Base-by-base conservation (phyloP, 64 coral and sea anemone genomes). In the Acropora yongei region DNA sequence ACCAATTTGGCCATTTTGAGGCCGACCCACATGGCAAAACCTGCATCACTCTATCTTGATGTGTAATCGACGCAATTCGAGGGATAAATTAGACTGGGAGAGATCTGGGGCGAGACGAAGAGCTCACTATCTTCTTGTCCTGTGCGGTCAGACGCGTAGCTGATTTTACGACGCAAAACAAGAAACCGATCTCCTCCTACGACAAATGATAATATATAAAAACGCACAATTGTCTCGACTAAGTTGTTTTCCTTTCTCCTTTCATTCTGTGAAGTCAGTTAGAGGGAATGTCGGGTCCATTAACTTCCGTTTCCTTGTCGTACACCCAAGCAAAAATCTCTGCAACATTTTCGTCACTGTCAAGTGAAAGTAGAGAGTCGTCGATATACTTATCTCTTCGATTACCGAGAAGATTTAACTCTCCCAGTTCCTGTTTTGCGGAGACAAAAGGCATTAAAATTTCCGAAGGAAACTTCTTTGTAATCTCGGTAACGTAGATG, bases 271-370 rank as follows among this genome's bases (percentile, higher is more conserved):
- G 44, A 30, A 71, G 65, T 30, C 44, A 85, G 49, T 72, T 72
- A 67, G 8, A 17, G 41, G 18, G 40, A 5, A 85, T 11, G 1
- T 69, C 16, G n/a, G 82, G 17, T 46, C 48, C 16, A 18, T 72
- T 30, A 44, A 71, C 1, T 8, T 72, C 82, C 13, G 16, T 72
- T 11, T 85, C 82, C 82, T 71, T 85, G 1, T 46, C 68, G 63
- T 85, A 85, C 1, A 85, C 82, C 82, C 82, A 85, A 16, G 82
- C 82, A 85, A 85, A 85, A 69, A 85, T 85, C 16, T 85, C 65
- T 1, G 82, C 44, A 19, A 85, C 44, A 71, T 85, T 71, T 5
- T 69, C 82, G 7, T 85, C 82, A 85, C 17, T 30, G 66, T 71
- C 44, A 44, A 49, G 7, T 1, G 82, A 72, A 85, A 85, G 43